Evolutionary conservation across 1,140 invertebrate species (phyloP), one percentile per base, ranked within the genome.

Genomic region (Cephus cinctus): DNA sequence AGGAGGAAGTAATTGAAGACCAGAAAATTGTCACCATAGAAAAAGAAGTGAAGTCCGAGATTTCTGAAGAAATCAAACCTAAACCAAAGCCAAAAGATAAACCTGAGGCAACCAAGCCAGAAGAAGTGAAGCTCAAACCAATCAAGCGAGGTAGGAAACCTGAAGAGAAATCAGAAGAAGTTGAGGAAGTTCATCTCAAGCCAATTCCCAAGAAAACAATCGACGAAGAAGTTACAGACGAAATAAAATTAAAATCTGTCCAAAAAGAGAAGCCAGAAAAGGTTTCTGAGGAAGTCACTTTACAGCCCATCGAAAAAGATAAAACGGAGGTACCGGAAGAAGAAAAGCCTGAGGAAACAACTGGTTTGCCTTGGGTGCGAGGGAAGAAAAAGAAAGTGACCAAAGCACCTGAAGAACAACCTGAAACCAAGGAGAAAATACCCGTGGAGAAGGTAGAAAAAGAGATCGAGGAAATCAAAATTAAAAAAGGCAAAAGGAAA

Each of bases 111-210:
- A 20, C 16, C 9, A 11, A n/a, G 19, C 49, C 35, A 14, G n/a
- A 8, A 20, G 16, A 31, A 48, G 56, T 54, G 39, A 38, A 43
- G 22, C 61, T 63, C n/a, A 46, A 69, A 12, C 60, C 67, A 38
- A 35, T 50, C 21, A 38, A 38, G 4, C 46, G 27, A 47, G 50
- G 19, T 22, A 52, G 27, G 49, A 47, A 34, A 39, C 30, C 43
- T 53, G 2, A 53, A 56, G 36, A 57, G 53, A 15, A 70, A 61
- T 54, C 67, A 52, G 44, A 60, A 57, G 53, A 40, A 27, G 16
- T 38, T 22, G 57, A 58, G 43, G 74, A 77, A 56, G 58, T 73
- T 11, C 52, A 57, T 14, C 59, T 72, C 0, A 77, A 77, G 59
- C 73, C 73, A n/a, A 63, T 77, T 41, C 47, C 45, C 2, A 6